phyloP scores from a whole-genome alignment of 1,140 invertebrate species.

The Neodiprion pinetum region DNA sequence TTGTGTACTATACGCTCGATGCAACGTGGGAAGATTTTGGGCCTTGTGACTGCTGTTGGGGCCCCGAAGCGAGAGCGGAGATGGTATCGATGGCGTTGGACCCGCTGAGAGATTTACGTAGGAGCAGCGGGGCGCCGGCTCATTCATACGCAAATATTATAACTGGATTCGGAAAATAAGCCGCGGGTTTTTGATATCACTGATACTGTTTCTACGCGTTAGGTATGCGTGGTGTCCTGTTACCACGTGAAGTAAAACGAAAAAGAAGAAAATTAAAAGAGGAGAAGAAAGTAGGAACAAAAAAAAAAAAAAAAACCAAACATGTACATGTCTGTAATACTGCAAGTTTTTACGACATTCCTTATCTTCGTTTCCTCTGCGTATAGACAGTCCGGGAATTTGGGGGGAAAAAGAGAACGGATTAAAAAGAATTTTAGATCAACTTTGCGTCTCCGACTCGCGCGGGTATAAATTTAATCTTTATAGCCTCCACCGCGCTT shows the following conservation, averaged over 20 bases:
- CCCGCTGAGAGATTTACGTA: conserved; percentile 48
- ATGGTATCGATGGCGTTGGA: conserved; percentile 4
- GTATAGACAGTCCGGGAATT: too few species aligned
- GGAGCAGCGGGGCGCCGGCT: conserved; percentile 32
- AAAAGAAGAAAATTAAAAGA: too few species aligned
- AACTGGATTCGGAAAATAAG: conserved; percentile 30
- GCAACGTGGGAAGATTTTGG: background rate
- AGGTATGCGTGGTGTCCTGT: background rate
- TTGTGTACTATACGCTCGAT: conserved; percentile 18
- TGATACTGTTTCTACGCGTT: conserved; percentile 36
- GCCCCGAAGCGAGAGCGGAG: background rate
- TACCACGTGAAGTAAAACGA: background rate
- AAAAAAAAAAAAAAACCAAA: too few species aligned
- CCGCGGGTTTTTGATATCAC: conserved; percentile 31
- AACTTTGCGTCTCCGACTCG: too few species aligned
- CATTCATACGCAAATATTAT: conserved; percentile 54
- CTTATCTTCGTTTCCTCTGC: too few species aligned
- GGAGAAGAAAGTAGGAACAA: too few species aligned
- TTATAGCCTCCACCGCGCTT: too few species aligned
- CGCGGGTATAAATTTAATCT: too few species aligned
- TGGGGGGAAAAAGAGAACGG: too few species aligned
- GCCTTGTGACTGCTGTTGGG: background rate
- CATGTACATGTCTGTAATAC: too few species aligned
- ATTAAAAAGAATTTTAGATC: too few species aligned
- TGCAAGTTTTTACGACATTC: too few species aligned